phyloP scores from a whole-genome alignment of 2,113 vertebrate genomes.

The Pollimyrus isidori region DNA sequence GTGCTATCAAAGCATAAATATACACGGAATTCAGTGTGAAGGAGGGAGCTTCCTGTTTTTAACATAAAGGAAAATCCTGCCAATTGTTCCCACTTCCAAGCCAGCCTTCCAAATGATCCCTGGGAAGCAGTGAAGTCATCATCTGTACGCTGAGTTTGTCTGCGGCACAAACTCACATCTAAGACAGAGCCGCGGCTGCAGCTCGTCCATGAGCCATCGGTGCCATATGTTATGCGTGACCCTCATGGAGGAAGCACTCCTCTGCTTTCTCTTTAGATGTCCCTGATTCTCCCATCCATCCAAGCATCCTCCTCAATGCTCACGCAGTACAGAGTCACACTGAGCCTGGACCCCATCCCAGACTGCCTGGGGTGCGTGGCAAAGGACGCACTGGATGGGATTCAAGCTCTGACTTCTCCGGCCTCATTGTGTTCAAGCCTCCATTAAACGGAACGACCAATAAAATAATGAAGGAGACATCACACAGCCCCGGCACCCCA shows the following conservation, averaged over 20 bases:
- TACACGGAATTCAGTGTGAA: not conserved
- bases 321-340: not conserved
- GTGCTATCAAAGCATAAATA: not conserved
- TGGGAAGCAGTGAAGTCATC: not conserved
- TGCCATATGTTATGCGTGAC: not conserved
- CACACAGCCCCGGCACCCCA: slow-evolving; percentile 14
- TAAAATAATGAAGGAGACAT: slow-evolving; percentile 24
- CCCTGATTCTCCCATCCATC: not conserved
- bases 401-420: not conserved
- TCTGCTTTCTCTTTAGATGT: not conserved
- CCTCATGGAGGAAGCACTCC: not conserved
- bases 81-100: not conserved
- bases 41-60: not conserved
- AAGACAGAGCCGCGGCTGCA: not conserved
- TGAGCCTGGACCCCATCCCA: not conserved
- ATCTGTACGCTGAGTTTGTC: not conserved
- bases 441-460: slow-evolving; percentile 13
- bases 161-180: not conserved
- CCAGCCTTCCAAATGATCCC: not conserved
- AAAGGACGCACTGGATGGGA: not conserved
- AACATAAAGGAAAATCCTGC: not conserved
- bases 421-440: not conserved
- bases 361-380: not conserved
- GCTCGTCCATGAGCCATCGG: too few relatives aligned
- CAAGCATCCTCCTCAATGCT: not conserved